Conservation (phyloP, 2,113 vertebrate species). For the Siniperca chuatsi region DNA sequence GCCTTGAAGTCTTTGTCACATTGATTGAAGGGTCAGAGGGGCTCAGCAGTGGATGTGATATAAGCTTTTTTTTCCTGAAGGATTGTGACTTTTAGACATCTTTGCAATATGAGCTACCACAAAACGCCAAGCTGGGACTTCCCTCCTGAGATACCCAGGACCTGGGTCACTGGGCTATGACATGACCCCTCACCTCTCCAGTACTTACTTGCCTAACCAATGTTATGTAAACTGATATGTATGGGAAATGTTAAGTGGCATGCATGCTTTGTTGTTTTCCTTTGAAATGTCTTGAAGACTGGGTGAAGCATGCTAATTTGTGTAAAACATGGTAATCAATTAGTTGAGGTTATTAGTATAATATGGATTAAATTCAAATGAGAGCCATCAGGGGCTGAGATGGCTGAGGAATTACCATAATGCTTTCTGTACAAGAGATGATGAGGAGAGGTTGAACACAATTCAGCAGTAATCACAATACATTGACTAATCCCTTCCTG, state of each 20-base stretch:
- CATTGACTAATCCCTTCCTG: conserved; percentile 74
- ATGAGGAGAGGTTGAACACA: conserved; percentile 60
- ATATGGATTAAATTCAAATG: conserved; percentile 52
- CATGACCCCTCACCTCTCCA: conserved; percentile 68
- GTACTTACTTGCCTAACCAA: conserved; percentile 43
- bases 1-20: conserved; percentile 46
- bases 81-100: conserved; percentile 73
- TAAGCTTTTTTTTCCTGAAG: conserved; percentile 60
- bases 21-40: conserved; percentile 50
- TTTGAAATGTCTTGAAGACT: conserved; percentile 45
- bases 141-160: conserved; percentile 52
- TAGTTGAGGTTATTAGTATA: conserved; percentile 50
- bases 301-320: conserved; percentile 52
- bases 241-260: conserved; percentile 75
- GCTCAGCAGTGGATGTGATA: conserved; percentile 54
- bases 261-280: conserved; percentile 47
- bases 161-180: conserved; percentile 65
- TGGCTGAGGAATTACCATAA: conserved; percentile 29
- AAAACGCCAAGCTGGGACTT: conserved; percentile 41
- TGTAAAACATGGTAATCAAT: conserved; percentile 61
- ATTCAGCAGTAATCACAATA: conserved; percentile 70
- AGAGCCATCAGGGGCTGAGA: conserved; percentile 9
- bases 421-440: conserved; percentile 45
- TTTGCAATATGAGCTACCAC: conserved; percentile 70
- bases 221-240: conserved; percentile 75